Conservation (phyloP, 2,888 invertebrate genomes). For the Calliphora vomitoria region DNA sequence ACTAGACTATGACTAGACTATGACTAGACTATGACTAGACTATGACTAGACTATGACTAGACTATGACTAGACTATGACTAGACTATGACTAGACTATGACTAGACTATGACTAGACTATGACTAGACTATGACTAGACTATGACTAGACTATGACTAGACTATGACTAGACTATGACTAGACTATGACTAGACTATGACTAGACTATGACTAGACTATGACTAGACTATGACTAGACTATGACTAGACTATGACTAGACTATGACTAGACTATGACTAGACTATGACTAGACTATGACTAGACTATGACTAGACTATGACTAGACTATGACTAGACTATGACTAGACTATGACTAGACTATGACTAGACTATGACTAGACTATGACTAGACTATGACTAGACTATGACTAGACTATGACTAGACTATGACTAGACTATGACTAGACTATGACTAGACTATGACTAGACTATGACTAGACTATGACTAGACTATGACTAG, state of each 20-base stretch:
- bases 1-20: constrained; percentile 7
- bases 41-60: constrained; percentile 7
- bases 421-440: constrained; percentile 7
- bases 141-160: constrained; percentile 7
- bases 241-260: constrained; percentile 18
- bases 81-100: constrained; percentile 7
- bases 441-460: not conserved
- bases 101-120: not conserved
- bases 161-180: constrained; percentile 7
- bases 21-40: constrained; percentile 4
- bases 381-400: not conserved
- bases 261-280: constrained; percentile 16
- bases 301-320: not conserved
- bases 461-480: not conserved
- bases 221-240: constrained; percentile 18
- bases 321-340: constrained; percentile 7
- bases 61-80: constrained; percentile 7
- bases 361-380: not conserved
- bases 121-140: constrained; percentile 7
- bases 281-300: constrained; percentile 17
- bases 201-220: constrained; percentile 8
- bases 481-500: constrained; percentile 4
- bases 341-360: constrained; percentile 7
- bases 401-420: constrained; percentile 7
- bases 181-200: constrained; percentile 8